Conservation (phyloP, 2,113 vertebrate genomes). For the Syngnathus scovelli region DNA sequence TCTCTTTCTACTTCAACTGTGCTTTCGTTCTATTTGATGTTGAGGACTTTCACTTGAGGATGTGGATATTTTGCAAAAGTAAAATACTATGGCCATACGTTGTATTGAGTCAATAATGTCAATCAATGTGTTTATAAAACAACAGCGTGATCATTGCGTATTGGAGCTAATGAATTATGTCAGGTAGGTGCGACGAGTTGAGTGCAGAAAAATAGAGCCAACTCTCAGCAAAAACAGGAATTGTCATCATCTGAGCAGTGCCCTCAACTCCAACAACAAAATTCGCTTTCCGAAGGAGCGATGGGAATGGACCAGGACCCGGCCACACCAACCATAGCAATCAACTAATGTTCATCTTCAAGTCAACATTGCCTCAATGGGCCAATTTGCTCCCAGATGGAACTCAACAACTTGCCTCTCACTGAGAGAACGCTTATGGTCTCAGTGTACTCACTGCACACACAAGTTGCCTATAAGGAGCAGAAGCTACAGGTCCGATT, state of each 20-base stretch:
- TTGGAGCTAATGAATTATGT: background rate
- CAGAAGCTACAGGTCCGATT: slow-evolving; percentile 5
- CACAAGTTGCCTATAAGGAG: background rate
- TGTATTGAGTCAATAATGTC: slow-evolving; percentile 8
- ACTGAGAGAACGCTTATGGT: background rate
- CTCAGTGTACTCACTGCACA: slow-evolving; percentile 8
- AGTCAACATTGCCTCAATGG: background rate
- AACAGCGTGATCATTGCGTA: background rate
- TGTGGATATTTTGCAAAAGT: no score
- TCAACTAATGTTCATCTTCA: background rate
- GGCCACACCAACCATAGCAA: background rate
- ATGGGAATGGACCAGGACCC: background rate
- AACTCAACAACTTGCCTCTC: slow-evolving; percentile 4
- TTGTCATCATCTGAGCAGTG: slow-evolving; percentile 14
- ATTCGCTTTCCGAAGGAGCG: slow-evolving; percentile 3
- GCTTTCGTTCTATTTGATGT: no score
- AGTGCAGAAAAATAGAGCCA: background rate
- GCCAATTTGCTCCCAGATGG: background rate
- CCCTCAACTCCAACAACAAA: slow-evolving; percentile 16
- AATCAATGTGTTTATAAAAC: background rate
- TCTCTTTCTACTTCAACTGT: no score
- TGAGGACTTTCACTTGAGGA: no score
- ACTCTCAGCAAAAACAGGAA: background rate
- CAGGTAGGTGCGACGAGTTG: background rate
- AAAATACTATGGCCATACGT: no score